Evolutionary conservation across 2,888 invertebrate species (phyloP).

Genomic region (Heteropelma amictum): DNA sequence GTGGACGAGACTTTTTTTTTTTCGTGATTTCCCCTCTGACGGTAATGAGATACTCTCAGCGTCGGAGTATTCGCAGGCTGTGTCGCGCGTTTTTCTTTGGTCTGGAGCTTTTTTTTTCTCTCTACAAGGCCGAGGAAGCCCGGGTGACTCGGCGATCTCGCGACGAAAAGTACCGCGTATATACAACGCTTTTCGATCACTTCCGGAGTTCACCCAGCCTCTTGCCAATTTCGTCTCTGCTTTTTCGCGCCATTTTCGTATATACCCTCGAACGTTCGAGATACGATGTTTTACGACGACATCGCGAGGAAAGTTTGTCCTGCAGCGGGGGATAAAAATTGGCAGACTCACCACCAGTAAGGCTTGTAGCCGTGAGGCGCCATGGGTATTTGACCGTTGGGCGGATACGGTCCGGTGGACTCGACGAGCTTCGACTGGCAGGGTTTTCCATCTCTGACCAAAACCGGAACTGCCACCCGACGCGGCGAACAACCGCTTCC

Average conservation of each 20-base stretch:
- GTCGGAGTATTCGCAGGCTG: conserved; percentile 49
- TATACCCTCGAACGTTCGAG: no score
- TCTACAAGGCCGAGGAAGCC: no score
- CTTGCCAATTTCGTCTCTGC: no score
- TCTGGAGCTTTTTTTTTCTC: conserved; percentile 31
- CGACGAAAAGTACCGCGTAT: no score
- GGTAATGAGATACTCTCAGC: conserved; percentile 8
- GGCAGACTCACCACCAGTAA: conserved; percentile 80
- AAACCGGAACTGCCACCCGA: conserved; percentile 95
- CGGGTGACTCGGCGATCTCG: neutral
- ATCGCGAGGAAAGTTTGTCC: no score
- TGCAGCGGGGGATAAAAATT: neutral
- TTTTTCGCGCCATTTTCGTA: no score
- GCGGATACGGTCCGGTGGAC: conserved; percentile 60
- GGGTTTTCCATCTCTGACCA: conserved; percentile 96
- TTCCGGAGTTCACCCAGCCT: no score
- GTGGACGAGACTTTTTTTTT: neutral
- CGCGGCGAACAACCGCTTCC: conserved; percentile 89
- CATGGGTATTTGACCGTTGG: conserved; percentile 72
- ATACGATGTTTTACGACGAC: no score
- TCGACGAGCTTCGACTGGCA: conserved; percentile 81
- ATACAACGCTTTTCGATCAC: no score
- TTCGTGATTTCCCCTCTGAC: neutral
- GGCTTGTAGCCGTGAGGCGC: conserved; percentile 70
- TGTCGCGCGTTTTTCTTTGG: conserved; percentile 42